Evolutionary conservation across 2,113 vertebrate species (phyloP).

Genomic region (Circaetus gallicus): DNA sequence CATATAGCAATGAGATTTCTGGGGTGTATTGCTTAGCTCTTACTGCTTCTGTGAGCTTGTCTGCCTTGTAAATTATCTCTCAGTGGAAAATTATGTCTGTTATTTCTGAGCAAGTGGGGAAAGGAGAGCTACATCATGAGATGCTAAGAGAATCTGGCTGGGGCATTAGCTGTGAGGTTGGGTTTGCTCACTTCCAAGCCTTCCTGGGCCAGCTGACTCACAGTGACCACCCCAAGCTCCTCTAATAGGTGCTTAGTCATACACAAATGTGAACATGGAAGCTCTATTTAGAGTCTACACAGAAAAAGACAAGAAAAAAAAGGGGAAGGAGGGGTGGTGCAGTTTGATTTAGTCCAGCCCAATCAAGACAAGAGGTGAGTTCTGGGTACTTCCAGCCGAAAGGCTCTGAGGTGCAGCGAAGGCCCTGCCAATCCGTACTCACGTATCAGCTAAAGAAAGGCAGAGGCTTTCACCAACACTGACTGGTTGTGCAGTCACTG

Average conservation of each 20-base stretch:
- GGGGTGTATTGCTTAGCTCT: neutral
- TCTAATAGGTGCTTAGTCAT: neutral
- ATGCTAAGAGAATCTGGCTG: neutral
- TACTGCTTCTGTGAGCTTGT: neutral
- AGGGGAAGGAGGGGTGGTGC: fast-evolving
- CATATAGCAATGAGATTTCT: neutral
- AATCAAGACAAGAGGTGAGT: neutral
- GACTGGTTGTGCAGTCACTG: too few relatives aligned
- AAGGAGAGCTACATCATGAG: neutral
- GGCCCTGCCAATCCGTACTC: neutral
- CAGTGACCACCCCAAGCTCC: fast-evolving
- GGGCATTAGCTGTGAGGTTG: neutral
- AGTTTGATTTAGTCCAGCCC: neutral
- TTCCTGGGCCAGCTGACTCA: neutral
- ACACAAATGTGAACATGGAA: neutral
- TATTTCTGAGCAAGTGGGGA: neutral
- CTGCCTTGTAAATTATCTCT: neutral
- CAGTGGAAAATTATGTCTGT: neutral
- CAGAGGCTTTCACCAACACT: neutral
- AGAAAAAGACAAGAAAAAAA: neutral
- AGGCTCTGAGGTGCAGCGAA: neutral
- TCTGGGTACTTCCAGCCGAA: neutral
- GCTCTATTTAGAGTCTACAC: neutral
- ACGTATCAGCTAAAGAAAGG: neutral
- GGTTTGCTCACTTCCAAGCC: neutral